These are phyloP conservation scores for Urocyon cinereoargenteus DNA, from an alignment of 2,797 vertebrate genomes.

Conservation along the genomic window DNA sequence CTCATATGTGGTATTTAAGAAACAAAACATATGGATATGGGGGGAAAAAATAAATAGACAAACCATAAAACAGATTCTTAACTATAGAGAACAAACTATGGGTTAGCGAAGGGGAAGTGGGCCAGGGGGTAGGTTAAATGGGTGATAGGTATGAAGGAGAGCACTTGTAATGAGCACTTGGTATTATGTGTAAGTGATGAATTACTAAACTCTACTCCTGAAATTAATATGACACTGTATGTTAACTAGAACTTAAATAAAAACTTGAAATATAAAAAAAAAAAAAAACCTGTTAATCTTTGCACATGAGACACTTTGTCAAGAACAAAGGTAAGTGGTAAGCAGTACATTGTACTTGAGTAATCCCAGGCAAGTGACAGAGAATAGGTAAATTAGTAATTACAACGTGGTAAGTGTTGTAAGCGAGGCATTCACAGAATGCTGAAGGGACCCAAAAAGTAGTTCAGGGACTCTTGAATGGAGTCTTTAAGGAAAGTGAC, in stretches of 20 bases:
- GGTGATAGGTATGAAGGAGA: background rate
- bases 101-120: background rate
- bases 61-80: background rate
- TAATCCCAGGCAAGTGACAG: background rate
- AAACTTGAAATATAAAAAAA: background rate
- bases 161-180: background rate
- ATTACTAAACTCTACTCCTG: background rate
- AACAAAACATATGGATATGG: background rate
- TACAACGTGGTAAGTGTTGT: background rate
- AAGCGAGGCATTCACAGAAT: background rate
- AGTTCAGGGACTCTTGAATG: background rate
- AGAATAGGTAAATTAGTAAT: constrained; percentile 46
- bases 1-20: background rate
- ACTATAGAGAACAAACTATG: background rate
- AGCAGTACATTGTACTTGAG: background rate
- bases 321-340: background rate
- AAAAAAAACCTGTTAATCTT: background rate
- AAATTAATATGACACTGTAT: background rate
- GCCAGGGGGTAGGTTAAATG: background rate
- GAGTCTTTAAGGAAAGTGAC: constrained; percentile 14
- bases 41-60: background rate
- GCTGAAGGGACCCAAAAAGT: constrained; percentile 1
- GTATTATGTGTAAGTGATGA: background rate
- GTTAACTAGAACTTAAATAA: background rate
- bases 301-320: background rate